These are phyloP conservation scores for Cygnus olor DNA, from an alignment of 2,797 vertebrate species.

Conservation along the genomic window DNA sequence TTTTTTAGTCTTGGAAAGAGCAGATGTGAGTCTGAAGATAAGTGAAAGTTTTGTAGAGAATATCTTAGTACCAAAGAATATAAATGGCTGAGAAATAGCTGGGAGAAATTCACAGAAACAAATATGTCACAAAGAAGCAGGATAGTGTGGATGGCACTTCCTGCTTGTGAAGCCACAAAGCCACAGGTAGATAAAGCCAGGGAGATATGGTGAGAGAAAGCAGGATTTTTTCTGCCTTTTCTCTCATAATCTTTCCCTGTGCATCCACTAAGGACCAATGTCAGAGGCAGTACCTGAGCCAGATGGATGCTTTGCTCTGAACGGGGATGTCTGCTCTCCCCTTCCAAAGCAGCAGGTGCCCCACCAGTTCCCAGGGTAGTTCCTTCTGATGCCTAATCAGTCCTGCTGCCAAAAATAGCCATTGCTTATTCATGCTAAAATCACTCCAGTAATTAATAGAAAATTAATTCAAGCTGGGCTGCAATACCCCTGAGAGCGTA, in stretches of 20 bases:
- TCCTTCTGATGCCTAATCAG: neutral
- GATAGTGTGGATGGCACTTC: neutral
- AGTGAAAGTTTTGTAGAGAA: neutral
- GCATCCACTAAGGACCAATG: neutral
- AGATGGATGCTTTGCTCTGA: neutral
- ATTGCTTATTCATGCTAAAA: slow-evolving; percentile 41
- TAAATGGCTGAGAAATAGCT: neutral
- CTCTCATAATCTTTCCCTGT: neutral
- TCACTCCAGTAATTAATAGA: slow-evolving; percentile 57
- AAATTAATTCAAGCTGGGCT: slow-evolving; percentile 52
- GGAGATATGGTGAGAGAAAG: neutral
- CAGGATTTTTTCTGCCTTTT: neutral
- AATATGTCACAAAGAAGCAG: neutral
- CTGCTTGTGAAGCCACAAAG: neutral
- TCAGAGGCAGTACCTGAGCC: neutral
- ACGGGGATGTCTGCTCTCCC: fast-evolving
- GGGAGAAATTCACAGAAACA: neutral
- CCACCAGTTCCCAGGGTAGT: neutral
- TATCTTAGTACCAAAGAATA: neutral
- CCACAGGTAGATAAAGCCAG: neutral
- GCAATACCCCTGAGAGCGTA: neutral
- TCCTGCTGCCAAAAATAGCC: slow-evolving; percentile 32
- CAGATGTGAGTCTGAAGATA: neutral
- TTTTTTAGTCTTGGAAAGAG: neutral
- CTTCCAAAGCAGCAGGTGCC: neutral